Conservation (phyloP, 2,888 invertebrate species). For the Boloria selene region DNA sequence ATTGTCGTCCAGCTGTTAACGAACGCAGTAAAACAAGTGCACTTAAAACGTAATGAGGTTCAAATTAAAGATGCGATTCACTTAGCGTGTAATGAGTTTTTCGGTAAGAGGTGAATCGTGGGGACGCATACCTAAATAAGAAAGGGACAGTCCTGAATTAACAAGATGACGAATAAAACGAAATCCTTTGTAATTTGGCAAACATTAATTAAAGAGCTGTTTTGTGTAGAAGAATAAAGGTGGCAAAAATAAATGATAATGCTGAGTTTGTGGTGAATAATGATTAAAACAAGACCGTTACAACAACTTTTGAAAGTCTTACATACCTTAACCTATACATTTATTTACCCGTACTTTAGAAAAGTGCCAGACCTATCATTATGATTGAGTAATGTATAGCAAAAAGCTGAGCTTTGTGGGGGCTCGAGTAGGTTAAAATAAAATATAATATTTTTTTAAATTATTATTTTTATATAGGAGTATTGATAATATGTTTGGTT, state of each 20-base stretch:
- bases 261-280: not conserved
- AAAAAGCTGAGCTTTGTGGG: too few relatives aligned
- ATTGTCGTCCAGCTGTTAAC: constrained; percentile 46
- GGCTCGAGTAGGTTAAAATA: too few relatives aligned
- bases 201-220: constrained; percentile 23
- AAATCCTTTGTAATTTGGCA: constrained; percentile 22
- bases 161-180: constrained; percentile 28
- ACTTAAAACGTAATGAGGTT: constrained; percentile 54
- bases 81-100: constrained; percentile 41
- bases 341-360: too few relatives aligned
- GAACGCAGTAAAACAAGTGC: constrained; percentile 51
- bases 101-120: constrained; percentile 40
- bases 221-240: constrained; percentile 12
- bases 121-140: constrained; percentile 35
- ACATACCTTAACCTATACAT: too few relatives aligned
- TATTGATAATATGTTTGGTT: too few relatives aligned
- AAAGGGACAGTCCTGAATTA: constrained; percentile 20
- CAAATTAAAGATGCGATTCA: constrained; percentile 48
- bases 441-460: too few relatives aligned
- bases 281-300: not conserved
- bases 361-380: too few relatives aligned
- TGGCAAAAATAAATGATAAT: constrained; percentile 1
- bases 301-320: too few relatives aligned
- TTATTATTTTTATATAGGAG: too few relatives aligned
- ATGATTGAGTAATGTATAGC: too few relatives aligned